Evolutionary conservation across 1,140 invertebrate species (phyloP).

Genomic region (Lutraria rhynchaena): DNA sequence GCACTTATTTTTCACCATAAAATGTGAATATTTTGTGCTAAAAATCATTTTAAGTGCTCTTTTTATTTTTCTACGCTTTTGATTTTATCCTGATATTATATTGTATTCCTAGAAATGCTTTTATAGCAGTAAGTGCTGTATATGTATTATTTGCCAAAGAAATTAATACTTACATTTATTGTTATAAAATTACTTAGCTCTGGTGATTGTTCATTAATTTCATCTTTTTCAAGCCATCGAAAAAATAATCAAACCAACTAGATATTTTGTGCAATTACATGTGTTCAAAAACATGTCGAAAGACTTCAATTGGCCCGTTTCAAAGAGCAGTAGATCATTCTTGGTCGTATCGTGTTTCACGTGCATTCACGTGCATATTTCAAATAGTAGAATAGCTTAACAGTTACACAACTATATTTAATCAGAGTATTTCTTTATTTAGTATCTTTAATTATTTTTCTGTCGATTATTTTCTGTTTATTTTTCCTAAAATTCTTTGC

Average conservation of each 20-base stretch:
- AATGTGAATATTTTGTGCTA: constrained; percentile 11
- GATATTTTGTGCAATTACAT: constrained; percentile 23
- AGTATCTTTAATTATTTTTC: background rate
- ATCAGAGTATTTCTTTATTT: constrained; percentile 1
- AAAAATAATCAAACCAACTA: no score
- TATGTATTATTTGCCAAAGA: background rate
- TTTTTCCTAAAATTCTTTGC: background rate
- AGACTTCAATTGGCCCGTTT: constrained; percentile 15
- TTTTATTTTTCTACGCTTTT: background rate
- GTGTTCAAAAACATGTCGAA: background rate
- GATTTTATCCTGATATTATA: constrained; percentile 28
- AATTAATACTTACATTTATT: no score
- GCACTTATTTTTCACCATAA: background rate
- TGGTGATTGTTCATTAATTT: no score
- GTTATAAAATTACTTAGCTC: no score
- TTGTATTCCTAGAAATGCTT: background rate
- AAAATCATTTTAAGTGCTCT: constrained; percentile 1
- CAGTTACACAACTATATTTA: constrained; percentile 3
- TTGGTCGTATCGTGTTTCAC: constrained; percentile 18
- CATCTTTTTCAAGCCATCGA: no score
- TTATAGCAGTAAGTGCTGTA: constrained; percentile 18
- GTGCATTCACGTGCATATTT: background rate
- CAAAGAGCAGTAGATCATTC: constrained; percentile 2
- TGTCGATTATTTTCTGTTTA: background rate
- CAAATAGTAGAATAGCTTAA: background rate